Evolutionary conservation across 2,113 vertebrate genomes (phyloP), one percentile per base, ranked within the genome.

Genomic region (Mesembrinibis cayennensis): DNA sequence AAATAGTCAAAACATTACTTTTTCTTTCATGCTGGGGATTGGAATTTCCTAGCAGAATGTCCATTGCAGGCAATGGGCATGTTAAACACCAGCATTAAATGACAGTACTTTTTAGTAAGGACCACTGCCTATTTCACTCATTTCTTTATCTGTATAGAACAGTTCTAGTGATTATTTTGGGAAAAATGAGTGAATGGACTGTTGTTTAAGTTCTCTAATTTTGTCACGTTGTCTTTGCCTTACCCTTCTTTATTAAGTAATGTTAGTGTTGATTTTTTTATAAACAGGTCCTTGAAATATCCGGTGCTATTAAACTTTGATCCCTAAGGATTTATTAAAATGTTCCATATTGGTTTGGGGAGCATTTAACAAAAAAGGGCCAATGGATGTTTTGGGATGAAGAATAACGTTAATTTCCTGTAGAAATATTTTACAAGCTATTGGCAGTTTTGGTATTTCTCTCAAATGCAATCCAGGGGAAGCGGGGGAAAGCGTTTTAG

Each of bases 51-150:
- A 92, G 91, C 94, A 95, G 71, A 87, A 73, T 40, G 97, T 86
- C 96, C 90, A 4, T 97, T 98, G 97, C 97, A 93, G 98, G 97
- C 97, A 97, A 82, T 95, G 97, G 97, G 36, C 94, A 32, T 6
- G 25, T 72, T 94, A 89, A 95, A 95, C 97, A 98, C 98, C 97
- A 98, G 98, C 97, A 97, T 90, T 91, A 85, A 82, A 45, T 88
- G 42, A 93, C 67, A 79, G 32, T 73, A 80, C 49, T 67, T 92
- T 93, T 88, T 90, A 59, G 19, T 82, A 94, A 82, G 95, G 95
- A 85, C 95, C 86, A 45, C 95, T 97, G 65, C 45, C 86, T 90
- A 11, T 97, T 96, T 89, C 53, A 82, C 76, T 74, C n/a, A 81
- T 87, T 87, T 87, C 34, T 87, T 94, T 67, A 49, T 82, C 59